Evolutionary conservation across 1,140 invertebrate genomes (phyloP).

Genomic region (Scaptodrosophila lebanonensis): DNA sequence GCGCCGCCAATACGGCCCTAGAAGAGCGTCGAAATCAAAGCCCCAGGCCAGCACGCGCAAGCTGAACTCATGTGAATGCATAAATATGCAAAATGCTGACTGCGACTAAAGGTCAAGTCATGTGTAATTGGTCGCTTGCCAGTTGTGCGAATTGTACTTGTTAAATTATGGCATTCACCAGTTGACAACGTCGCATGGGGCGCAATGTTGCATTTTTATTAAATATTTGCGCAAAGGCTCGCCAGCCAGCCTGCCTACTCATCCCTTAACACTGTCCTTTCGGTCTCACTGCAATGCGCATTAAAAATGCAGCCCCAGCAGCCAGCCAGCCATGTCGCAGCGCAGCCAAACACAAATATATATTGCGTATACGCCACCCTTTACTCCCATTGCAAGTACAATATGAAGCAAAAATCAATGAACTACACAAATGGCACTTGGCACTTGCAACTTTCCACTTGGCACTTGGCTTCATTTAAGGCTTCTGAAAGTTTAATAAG

Average conservation of each 20-base stretch:
- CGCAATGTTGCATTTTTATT: conserved; percentile 48
- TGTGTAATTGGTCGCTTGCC: conserved; percentile 16
- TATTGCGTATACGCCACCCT: conserved; percentile 5
- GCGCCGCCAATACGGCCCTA: conserved; percentile 35
- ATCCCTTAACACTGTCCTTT: neutral
- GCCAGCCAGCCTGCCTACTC: neutral
- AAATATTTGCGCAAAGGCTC: conserved; percentile 45
- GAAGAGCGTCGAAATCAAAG: neutral
- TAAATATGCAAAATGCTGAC: neutral
- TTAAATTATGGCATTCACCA: no score
- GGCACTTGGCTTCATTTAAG: conserved; percentile 20
- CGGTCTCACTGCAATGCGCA: conserved; percentile 54
- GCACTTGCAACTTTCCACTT: neutral
- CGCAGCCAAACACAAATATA: conserved; percentile 20
- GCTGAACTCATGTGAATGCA: no score
- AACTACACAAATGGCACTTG: conserved; percentile 46
- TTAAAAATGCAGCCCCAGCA: conserved; percentile 56
- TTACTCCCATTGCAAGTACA: no score
- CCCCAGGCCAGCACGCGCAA: no score
- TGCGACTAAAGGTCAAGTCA: neutral
- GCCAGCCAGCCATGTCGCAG: conserved; percentile 40
- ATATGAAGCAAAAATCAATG: conserved; percentile 59
- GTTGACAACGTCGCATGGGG: conserved; percentile 9
- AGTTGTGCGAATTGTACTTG: conserved; percentile 1
- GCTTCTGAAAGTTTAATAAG: conserved; percentile 29